Percentiles rank a stretch among this genome's conserved stretches.
phyloP scores from a whole-genome alignment of 2,113 vertebrate genomes.

The Gulo gulo region DNA sequence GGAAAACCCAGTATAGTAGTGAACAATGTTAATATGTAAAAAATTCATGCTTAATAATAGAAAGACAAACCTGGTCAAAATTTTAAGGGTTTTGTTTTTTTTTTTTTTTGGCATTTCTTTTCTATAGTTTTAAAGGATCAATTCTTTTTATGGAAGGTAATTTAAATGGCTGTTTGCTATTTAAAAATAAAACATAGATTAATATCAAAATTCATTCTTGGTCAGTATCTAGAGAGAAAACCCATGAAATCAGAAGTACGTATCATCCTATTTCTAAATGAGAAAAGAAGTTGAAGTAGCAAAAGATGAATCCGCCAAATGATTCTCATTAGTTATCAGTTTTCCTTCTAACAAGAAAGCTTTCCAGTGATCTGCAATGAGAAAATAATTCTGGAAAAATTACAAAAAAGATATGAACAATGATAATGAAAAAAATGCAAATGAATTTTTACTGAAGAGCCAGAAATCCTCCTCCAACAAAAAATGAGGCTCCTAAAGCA shows the following conservation, averaged over 20 bases:
- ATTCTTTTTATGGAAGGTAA: neutral
- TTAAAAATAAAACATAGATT: neutral
- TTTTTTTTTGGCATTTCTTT: neutral
- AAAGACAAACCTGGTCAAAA: neutral
- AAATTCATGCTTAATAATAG: neutral
- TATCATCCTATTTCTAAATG: neutral
- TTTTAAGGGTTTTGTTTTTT: neutral
- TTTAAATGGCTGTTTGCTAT: neutral
- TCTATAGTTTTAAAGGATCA: neutral
- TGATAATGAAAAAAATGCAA: neutral
- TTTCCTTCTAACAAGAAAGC: neutral
- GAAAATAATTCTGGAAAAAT: slow-evolving; percentile 19
- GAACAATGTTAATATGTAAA: neutral
- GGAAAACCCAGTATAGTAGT: neutral
- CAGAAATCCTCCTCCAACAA: neutral
- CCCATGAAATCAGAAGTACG: neutral
- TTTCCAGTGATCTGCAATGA: neutral
- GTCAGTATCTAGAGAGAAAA: neutral
- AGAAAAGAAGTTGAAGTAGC: neutral
- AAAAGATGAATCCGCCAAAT: neutral
- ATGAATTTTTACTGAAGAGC: neutral
- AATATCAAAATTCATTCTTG: neutral
- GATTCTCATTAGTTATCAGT: neutral
- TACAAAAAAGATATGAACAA: neutral
- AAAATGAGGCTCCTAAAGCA: neutral